These are phyloP conservation scores for Hypocryptadius cinnamomeus DNA, from an alignment of 2,113 vertebrate species.

Conservation along the genomic window DNA sequence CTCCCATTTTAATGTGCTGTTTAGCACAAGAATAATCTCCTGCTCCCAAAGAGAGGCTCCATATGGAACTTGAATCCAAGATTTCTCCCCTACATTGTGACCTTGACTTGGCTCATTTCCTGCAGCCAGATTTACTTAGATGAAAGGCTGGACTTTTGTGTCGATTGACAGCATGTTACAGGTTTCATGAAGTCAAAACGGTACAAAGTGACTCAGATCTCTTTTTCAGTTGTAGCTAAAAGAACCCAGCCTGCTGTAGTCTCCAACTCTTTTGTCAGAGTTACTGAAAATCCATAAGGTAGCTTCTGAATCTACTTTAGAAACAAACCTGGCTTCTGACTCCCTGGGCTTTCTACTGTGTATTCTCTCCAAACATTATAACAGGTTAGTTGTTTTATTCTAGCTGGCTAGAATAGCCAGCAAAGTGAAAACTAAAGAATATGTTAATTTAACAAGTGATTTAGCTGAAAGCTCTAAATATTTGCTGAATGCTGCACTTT, in stretches of 20 bases:
- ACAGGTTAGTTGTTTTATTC: not conserved
- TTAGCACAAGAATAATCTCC: not conserved
- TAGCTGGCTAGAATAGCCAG: not conserved
- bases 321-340: not conserved
- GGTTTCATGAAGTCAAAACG: not conserved
- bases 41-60: not conserved
- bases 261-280: not conserved
- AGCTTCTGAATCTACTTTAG: not conserved
- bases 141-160: not conserved
- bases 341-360: not conserved
- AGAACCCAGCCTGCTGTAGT: not conserved
- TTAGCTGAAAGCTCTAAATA: not conserved
- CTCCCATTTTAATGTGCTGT: not conserved
- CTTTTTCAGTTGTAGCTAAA: slow-evolving; percentile 23
- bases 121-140: not conserved
- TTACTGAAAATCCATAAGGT: not conserved
- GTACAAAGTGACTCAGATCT: not conserved
- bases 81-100: not conserved
- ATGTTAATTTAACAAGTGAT: not conserved
- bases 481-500: not conserved
- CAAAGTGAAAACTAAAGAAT: not conserved
- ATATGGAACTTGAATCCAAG: not conserved
- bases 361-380: not conserved
- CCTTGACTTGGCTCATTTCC: not conserved
- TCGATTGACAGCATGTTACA: not conserved